Percentiles rank a stretch among this genome's conserved stretches.
These are phyloP conservation scores for Columba guinea DNA, from an alignment of 2,797 vertebrate species.

Conservation along the genomic window DNA sequence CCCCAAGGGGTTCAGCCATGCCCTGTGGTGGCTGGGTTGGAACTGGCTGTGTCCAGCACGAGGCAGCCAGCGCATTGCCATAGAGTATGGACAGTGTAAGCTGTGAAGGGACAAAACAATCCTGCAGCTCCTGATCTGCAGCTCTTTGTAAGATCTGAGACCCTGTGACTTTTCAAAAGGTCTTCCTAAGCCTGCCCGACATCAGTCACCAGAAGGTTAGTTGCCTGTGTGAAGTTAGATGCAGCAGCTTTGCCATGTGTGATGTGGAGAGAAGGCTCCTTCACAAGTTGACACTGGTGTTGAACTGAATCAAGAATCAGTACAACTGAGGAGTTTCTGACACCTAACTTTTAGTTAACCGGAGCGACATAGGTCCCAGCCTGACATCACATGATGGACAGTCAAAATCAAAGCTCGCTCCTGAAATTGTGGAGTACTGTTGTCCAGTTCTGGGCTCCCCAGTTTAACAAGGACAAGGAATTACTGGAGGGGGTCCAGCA, in stretches of 20 bases:
- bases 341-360: neutral
- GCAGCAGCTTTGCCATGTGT: rapidly evolving
- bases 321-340: neutral
- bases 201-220: rapidly evolving
- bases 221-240: neutral
- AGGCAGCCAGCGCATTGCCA: neutral
- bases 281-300: neutral
- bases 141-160: neutral
- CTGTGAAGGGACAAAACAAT: neutral
- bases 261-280: neutral
- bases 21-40: neutral
- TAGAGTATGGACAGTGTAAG: neutral
- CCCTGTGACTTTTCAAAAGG: neutral
- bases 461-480: too few relatives aligned
- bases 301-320: neutral
- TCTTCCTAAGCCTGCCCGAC: neutral
- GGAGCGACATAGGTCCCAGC: neutral
- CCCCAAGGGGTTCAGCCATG: neutral
- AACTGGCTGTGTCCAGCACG: rapidly evolving
- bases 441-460: too few relatives aligned
- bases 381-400: neutral
- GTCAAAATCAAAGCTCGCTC: neutral
- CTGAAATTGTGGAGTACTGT: neutral
- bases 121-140: neutral
- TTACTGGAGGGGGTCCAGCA: too few relatives aligned